phyloP scores from a whole-genome alignment of 2,113 vertebrate species.

The Dasyornis broadbenti region DNA sequence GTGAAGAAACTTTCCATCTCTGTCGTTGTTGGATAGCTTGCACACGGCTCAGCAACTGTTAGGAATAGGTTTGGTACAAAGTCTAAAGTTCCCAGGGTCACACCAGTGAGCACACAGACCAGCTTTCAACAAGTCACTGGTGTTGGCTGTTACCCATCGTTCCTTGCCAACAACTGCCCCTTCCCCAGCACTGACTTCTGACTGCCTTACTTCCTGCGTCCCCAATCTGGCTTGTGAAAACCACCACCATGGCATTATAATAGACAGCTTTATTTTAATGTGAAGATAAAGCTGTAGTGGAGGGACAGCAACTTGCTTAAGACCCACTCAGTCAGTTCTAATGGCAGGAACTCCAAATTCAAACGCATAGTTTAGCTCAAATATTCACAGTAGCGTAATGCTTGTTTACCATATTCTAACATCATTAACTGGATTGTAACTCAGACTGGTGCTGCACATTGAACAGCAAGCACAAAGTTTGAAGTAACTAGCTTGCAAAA shows the following conservation, averaged over 20 bases:
- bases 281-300: not conserved
- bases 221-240: not conserved
- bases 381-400: not conserved
- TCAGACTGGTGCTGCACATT: not conserved
- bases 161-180: accelerated
- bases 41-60: not conserved
- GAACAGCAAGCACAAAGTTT: not conserved
- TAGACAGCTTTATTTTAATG: not conserved
- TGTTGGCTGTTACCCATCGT: accelerated
- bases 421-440: not conserved
- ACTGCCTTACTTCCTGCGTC: not conserved
- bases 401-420: not conserved
- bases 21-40: not conserved
- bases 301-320: not conserved
- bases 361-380: not conserved
- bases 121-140: not conserved
- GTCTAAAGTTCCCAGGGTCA: not conserved
- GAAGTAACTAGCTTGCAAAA: not conserved
- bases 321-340: not conserved
- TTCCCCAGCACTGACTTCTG: not conserved
- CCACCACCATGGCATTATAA: not conserved
- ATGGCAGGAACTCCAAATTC: not conserved
- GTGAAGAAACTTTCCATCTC: not conserved
- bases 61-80: not conserved
- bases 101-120: not conserved